Base-by-base conservation (phyloP, 2,888 invertebrate genomes). In the Agonum fuliginosum region DNA sequence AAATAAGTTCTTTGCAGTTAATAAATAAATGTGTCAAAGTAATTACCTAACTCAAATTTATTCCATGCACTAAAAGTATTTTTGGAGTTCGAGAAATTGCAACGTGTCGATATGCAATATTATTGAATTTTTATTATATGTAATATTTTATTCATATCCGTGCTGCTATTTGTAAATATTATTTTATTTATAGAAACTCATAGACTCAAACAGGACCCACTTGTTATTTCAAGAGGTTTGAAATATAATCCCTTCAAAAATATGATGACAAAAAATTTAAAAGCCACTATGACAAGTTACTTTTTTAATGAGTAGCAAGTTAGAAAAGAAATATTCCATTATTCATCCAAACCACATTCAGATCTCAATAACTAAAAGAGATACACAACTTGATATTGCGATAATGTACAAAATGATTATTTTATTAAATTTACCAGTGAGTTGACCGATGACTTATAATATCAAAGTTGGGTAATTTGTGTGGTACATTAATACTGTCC, bases 1-100 rank as follows among this genome's bases (percentile, higher is more conserved):
- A 74, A 74, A 74, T 74, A 74, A 22, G 43, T 14, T n/a, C 8
- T 14, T 67, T 67, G 22, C 24, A 22, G 24, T n/a, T 54, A 24
- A 20, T n/a, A 24, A 22, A 12, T 22, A 54, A 24, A 54, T 54
- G 24, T 54, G 54, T 54, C 54, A 54, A 37, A 48, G 54, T 54
- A 22, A 27, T 37, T 54, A 54, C 54, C 20, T 54, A 54, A 4
- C 12, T 8, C n/a, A 24, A 24, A 54, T 54, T 22, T n/a, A 54
- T 54, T 54, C 37, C 12, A 48, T 20, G 8, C 48, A 17, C 43
- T n/a, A n/a, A n/a, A n/a, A 43, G 19, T 48, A 17, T 48, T 48
- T 48, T 48, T 10, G 20, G 48, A 48, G 12, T 48, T 48, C 20
- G 54, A 3, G 54, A n/a, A 54, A 54, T 12, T 10, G 5, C 37